These are phyloP conservation scores for Drosophila baimaii DNA, from an alignment of 1,140 invertebrate species.

Conservation along the genomic window DNA sequence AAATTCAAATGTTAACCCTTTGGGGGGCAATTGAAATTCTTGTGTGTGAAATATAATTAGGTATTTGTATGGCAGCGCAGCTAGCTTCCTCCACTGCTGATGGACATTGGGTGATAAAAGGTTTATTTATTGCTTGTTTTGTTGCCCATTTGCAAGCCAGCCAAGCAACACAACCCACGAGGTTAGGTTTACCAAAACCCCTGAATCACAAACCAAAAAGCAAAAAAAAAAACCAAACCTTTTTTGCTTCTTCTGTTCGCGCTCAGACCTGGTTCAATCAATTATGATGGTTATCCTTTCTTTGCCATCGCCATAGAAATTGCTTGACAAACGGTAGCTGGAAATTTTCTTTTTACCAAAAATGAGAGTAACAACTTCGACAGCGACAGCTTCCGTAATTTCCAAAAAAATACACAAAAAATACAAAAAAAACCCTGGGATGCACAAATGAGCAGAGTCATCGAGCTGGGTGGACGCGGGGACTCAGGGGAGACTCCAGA, in stretches of 20 bases:
- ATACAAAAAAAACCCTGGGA: conserved; percentile 28
- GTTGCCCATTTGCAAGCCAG: conserved; percentile 24
- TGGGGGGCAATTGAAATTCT: conserved; percentile 30
- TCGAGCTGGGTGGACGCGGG: conserved; percentile 11
- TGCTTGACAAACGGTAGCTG: conserved; percentile 67
- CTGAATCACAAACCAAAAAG: neutral
- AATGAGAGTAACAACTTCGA: conserved; percentile 46
- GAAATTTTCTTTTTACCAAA: conserved; percentile 50
- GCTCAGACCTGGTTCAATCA: conserved; percentile 37
- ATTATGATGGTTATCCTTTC: conserved; percentile 48
- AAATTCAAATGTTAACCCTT: conserved; percentile 6
- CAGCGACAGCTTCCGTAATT: conserved; percentile 42
- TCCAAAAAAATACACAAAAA: conserved; percentile 9
- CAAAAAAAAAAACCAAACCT: conserved; percentile 5
- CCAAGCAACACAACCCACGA: neutral
- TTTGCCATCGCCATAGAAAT: conserved; percentile 37
- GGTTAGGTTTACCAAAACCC: conserved; percentile 18
- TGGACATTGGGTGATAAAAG: conserved; percentile 23
- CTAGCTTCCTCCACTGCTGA: neutral
- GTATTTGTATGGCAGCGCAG: conserved; percentile 31
- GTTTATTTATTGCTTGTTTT: conserved; percentile 26
- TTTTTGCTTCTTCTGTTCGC: conserved; percentile 33
- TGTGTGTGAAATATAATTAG: conserved; percentile 41
- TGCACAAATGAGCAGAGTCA: conserved; percentile 68
- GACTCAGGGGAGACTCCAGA: conserved; percentile 16